Percentiles rank a stretch among this genome's conserved stretches.
phyloP scores from a whole-genome alignment of 2,888 invertebrate genomes.

The Nebria brevicollis region DNA sequence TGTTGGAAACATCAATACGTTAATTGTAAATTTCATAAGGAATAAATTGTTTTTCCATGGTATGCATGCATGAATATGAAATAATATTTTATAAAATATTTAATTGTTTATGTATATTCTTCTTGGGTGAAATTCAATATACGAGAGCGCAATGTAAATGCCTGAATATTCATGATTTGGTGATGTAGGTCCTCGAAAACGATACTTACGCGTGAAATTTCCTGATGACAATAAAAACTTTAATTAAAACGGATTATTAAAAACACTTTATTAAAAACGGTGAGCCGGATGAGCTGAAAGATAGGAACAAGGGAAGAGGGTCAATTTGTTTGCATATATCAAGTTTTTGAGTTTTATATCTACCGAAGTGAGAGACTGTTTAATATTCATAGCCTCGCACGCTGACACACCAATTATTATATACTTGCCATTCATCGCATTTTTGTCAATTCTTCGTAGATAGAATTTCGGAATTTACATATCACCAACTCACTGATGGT shows the following conservation, averaged over 20 bases:
- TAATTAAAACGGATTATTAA: constrained; percentile 28
- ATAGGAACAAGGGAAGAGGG: constrained; percentile 16
- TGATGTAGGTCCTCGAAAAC: neutral
- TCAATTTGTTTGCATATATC: constrained; percentile 31
- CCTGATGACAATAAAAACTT: constrained; percentile 18
- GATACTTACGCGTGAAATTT: constrained; percentile 12
- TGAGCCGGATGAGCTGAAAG: constrained; percentile 23
- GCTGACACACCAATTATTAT: constrained; percentile 26
- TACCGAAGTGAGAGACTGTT: constrained; percentile 7
- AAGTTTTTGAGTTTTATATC: constrained; percentile 18
- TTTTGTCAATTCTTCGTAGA: constrained; percentile 22
- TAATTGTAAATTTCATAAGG: neutral
- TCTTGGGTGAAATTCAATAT: neutral
- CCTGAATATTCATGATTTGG: neutral
- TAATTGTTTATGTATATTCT: neutral
- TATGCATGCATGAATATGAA: neutral
- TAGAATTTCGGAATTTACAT: constrained; percentile 24
- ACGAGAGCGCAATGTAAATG: neutral
- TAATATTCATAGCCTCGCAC: constrained; percentile 26
- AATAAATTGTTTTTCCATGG: neutral
- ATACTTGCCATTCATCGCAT: constrained; percentile 23
- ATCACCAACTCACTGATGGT: neutral
- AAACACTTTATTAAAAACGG: constrained; percentile 27
- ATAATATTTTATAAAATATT: neutral
- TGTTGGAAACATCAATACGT: too few relatives aligned